Conservation (phyloP, 1,140 invertebrate genomes). For the Pinna nobilis region DNA sequence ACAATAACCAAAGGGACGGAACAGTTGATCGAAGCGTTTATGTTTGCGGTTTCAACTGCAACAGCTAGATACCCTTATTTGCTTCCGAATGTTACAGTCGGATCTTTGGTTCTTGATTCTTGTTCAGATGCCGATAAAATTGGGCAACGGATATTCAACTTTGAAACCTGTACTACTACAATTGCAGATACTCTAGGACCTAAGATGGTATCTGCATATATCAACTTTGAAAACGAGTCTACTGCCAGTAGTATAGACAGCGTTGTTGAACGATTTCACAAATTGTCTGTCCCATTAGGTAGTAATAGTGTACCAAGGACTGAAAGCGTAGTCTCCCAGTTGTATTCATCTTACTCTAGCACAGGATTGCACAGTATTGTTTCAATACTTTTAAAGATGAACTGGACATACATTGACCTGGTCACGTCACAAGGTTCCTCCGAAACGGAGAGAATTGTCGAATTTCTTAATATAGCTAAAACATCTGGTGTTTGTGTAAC, state of each 20-base stretch:
- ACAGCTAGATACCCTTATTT: constrained; percentile 49
- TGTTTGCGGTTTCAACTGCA: constrained; percentile 55
- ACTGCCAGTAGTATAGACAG: not conserved
- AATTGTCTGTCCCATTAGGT: not conserved
- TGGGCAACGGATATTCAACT: constrained; percentile 51
- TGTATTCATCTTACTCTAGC: not conserved
- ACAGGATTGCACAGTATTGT: constrained; percentile 19
- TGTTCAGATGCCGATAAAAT: constrained; percentile 49
- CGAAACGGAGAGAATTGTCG: constrained; percentile 6
- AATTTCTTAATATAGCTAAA: constrained; percentile 32
- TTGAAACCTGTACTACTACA: constrained; percentile 53
- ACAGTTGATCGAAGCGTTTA: constrained; percentile 49
- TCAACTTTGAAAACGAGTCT: not conserved
- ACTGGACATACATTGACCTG: constrained; percentile 43
- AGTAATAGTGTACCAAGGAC: not conserved
- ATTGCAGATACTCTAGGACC: constrained; percentile 11
- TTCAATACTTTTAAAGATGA: constrained; percentile 22
- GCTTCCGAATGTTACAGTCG: constrained; percentile 47
- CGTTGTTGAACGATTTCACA: not conserved
- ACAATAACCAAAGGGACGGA: constrained; percentile 75
- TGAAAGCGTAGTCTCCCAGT: not conserved
- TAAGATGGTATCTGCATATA: not conserved
- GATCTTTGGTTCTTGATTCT: constrained; percentile 57
- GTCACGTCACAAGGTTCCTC: constrained; percentile 23
- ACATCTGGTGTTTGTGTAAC: constrained; percentile 44